Percentiles rank a stretch among this genome's conserved stretches.
Evolutionary conservation across 2,797 vertebrate genomes (phyloP).

Genomic region (Myotis pilosus): DNA sequence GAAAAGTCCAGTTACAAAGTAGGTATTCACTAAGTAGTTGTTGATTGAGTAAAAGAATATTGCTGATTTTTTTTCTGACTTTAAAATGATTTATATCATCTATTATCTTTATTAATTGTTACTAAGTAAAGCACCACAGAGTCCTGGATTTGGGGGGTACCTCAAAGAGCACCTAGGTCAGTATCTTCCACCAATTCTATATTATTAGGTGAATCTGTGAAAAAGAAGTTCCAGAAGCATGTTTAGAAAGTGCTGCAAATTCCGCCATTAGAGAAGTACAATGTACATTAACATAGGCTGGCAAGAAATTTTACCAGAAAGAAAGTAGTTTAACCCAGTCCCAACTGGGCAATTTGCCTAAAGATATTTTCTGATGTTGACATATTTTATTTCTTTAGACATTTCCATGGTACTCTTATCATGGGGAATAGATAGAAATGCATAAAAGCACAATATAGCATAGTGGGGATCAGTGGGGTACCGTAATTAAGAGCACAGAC

Average conservation of each 20-base stretch:
- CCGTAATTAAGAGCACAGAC: neutral
- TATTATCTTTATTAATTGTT: neutral
- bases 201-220: neutral
- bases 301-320: neutral
- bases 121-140: neutral
- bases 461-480: rapidly evolving
- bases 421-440: neutral
- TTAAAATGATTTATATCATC: neutral
- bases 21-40: neutral
- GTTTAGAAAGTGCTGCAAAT: neutral
- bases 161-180: neutral
- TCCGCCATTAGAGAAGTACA: neutral
- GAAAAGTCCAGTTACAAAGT: neutral
- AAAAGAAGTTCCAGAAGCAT: neutral
- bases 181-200: neutral
- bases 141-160: neutral
- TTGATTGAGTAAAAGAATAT: neutral
- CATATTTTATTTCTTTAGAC: neutral
- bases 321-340: neutral
- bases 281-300: neutral
- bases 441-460: neutral
- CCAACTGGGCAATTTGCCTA: neutral
- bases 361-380: neutral
- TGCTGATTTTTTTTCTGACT: neutral
- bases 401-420: neutral